phyloP scores from a whole-genome alignment of 2,113 vertebrate species.

The Sander lucioperca region DNA sequence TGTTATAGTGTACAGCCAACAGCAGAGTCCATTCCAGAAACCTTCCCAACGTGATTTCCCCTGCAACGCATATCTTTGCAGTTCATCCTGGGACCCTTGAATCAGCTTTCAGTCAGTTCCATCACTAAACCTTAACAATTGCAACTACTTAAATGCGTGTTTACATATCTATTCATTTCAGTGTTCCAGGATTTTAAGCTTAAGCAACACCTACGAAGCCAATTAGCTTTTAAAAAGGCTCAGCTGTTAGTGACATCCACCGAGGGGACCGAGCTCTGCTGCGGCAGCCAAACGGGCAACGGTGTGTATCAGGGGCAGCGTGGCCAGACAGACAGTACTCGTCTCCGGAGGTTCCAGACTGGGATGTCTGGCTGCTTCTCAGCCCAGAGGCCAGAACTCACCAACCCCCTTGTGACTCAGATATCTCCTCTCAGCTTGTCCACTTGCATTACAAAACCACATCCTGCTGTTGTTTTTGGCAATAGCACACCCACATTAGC shows the following conservation, averaged over 20 bases:
- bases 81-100: neutral
- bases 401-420: constrained; percentile 17
- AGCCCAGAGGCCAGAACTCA: constrained; percentile 30
- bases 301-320: constrained; percentile 7
- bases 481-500: neutral
- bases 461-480: constrained; percentile 29
- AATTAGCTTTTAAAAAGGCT: constrained; percentile 30
- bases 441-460: constrained; percentile 9
- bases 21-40: constrained; percentile 17
- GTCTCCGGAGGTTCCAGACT: constrained; percentile 30
- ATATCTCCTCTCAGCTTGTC: constrained; percentile 37
- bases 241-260: constrained; percentile 35
- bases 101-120: constrained; percentile 12
- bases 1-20: constrained; percentile 27
- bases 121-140: constrained; percentile 23
- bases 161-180: constrained; percentile 28
- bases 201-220: constrained; percentile 8
- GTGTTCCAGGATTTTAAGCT: neutral
- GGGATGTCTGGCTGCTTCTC: constrained; percentile 17
- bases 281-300: neutral
- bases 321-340: constrained; percentile 15
- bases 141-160: constrained; percentile 10
- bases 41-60: constrained; percentile 43
- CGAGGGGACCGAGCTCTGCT: neutral
- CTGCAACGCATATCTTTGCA: neutral